Evolutionary conservation across 2,113 vertebrate genomes (phyloP), one percentile per base, ranked within the genome.

Genomic region (Oceanodroma tethys): DNA sequence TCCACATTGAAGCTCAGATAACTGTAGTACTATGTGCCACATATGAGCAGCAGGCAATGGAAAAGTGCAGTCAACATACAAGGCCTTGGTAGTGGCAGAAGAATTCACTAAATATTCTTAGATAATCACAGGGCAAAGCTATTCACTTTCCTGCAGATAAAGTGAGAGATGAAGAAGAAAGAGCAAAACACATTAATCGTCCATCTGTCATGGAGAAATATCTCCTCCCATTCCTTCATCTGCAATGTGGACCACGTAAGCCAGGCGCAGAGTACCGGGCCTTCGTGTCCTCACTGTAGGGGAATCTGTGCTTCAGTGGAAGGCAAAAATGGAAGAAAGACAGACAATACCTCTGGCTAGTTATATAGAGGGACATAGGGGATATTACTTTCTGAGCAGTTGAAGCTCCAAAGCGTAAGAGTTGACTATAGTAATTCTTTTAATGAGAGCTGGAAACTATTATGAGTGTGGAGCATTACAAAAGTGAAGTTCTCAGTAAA

Each of bases 181-280:
- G 32, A 73, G 58, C 22, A 52, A 52, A 80, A 55, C 20, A 19
- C 17, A 18, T 56, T 32, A 48, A 36, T 48, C 1, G 2, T 50
- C 62, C 21, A 8, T 47, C 29, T 53, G 25, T 36, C n/a, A 14
- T 34, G 55, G 55, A 42, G 62, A 62, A 62, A 17, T 62, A 42
- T 25, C 76, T 81, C 27, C 50, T 87, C 23, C 34, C 4, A 4
- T 71, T 82, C 84, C 32, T n/a, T 82, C 84, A 38, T 29, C 84
- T 82, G 50, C 36, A 26, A 2, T 9, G 42, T 29, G 42, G 32
- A 63, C 40, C 42, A 34, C 0, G 1, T 48, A 26, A 71, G 22
- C 42, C 56, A 70, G 32, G 30, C 0, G 0, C 16, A 7, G 48
- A 38, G 18, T 32, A 43, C 56, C 0, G 1, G n/a, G n/a, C 55